These are phyloP conservation scores for Strigamia crassipes DNA, from an alignment of 2,888 invertebrate species.

Conservation along the genomic window DNA sequence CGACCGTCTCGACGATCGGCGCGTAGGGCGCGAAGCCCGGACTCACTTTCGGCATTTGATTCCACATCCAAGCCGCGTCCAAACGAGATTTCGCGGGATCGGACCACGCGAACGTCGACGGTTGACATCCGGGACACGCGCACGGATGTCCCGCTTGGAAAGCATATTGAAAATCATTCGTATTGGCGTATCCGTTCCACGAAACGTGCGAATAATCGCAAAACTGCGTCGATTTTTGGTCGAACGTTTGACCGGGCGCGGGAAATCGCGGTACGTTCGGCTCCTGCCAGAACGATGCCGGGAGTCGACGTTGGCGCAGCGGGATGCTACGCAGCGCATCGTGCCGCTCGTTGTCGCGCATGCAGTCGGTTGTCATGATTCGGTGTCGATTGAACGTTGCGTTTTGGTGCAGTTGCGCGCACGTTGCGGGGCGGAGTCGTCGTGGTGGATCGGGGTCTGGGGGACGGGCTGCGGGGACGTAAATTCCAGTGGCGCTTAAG, in stretches of 20 bases:
- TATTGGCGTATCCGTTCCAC: not conserved
- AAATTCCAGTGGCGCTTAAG: not conserved
- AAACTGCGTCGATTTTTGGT: too few relatives aligned
- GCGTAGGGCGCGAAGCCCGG: not conserved
- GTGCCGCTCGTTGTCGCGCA: not conserved
- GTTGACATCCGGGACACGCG: not conserved
- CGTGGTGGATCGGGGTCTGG: too few relatives aligned
- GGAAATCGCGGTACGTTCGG: constrained; percentile 47
- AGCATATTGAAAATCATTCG: not conserved
- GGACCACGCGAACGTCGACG: not conserved
- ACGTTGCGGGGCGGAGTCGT: not conserved
- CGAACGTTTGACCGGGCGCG: too few relatives aligned
- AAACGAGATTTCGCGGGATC: not conserved
- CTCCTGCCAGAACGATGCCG: constrained; percentile 53
- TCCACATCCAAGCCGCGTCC: not conserved
- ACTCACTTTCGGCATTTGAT: not conserved
- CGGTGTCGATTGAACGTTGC: not conserved
- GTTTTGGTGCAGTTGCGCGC: not conserved
- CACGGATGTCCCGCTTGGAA: not conserved
- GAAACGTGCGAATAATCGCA: not conserved
- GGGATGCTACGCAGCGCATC: constrained; percentile 45
- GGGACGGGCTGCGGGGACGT: too few relatives aligned
- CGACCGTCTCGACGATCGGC: not conserved
- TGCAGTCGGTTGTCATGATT: not conserved
- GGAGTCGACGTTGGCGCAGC: constrained; percentile 51